Evolutionary conservation across 1,140 invertebrate genomes (phyloP).

Genomic region (Macrocentrus cingulum): DNA sequence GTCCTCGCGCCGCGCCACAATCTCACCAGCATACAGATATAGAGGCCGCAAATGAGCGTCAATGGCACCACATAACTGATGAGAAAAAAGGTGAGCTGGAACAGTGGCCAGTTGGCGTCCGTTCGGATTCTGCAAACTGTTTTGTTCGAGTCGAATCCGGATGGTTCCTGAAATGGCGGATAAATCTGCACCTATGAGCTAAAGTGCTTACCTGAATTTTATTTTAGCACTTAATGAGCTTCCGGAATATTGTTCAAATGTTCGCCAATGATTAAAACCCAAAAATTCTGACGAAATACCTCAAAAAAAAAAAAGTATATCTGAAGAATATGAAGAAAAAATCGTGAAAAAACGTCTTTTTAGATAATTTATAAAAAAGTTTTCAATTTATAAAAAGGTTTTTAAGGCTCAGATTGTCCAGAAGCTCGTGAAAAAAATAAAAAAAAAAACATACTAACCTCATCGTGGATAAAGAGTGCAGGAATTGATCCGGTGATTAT

Average conservation of each 20-base stretch:
- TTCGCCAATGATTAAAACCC: background rate
- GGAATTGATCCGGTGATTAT: conserved; percentile 77
- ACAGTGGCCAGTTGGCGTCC: conserved; percentile 47
- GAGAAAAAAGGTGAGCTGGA: conserved; percentile 78
- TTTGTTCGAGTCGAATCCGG: conserved; percentile 29
- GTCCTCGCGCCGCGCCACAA: conserved; percentile 82
- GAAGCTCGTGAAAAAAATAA: conserved; percentile 11
- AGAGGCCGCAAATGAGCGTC: conserved; percentile 84
- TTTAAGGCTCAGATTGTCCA: no score
- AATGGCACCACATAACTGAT: conserved; percentile 85
- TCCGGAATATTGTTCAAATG: background rate
- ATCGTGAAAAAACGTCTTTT: no score
- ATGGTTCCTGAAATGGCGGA: conserved; percentile 38
- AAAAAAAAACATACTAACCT: conserved; percentile 55
- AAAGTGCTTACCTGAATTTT: conserved; percentile 1
- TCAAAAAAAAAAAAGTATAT: no score
- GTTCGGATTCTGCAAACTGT: conserved; percentile 51
- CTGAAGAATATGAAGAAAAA: no score
- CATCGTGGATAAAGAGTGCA: conserved; percentile 77
- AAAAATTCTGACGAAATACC: no score
- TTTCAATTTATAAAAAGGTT: no score
- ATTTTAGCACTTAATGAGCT: background rate
- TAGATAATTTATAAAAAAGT: no score
- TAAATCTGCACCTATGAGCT: conserved; percentile 30
- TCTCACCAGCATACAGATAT: conserved; percentile 86